A percentile compares a stretch with the other conserved stretches of the same genome.
These are phyloP conservation scores for Phoenicopterus ruber DNA, from an alignment of 2,113 vertebrate genomes.

Conservation along the genomic window DNA sequence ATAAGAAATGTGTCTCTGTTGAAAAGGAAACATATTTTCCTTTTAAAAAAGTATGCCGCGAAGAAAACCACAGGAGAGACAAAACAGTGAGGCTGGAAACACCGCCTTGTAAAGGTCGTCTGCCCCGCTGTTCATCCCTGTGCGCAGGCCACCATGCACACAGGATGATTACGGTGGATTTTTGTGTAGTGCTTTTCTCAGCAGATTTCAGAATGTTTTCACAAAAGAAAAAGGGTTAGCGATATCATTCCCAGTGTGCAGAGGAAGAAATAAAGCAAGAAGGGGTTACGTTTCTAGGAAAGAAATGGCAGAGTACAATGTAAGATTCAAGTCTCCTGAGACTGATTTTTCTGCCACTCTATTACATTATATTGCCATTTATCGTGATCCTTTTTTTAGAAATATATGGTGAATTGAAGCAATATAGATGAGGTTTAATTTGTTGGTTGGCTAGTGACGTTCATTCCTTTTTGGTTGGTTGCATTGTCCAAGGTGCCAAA, in stretches of 20 bases:
- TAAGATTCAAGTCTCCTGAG: not conserved
- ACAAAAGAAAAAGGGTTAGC: not conserved
- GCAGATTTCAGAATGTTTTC: not conserved
- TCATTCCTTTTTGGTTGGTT: not conserved
- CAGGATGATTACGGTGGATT: rapidly evolving
- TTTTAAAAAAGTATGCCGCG: not conserved
- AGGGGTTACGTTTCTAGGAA: not conserved
- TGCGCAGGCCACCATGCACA: not conserved
- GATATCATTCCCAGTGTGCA: not conserved
- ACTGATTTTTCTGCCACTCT: not conserved
- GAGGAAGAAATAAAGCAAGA: not conserved
- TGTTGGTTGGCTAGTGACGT: not conserved
- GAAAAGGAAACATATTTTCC: slow-evolving; percentile 45
- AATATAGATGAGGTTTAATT: not conserved
- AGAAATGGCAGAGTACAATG: not conserved
- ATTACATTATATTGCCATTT: not conserved
- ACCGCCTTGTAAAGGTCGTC: too few species aligned
- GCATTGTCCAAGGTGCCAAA: not conserved
- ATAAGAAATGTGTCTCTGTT: not conserved
- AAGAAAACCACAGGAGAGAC: not conserved
- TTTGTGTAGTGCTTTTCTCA: not conserved
- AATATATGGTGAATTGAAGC: not conserved
- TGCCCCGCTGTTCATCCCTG: rapidly evolving
- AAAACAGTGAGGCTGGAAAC: not conserved
- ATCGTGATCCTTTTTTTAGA: not conserved